A percentile compares a stretch with the other conserved stretches of the same genome.
Conservation (phyloP, 2,888 invertebrate genomes). For the Eupeodes latifasciatus region DNA sequence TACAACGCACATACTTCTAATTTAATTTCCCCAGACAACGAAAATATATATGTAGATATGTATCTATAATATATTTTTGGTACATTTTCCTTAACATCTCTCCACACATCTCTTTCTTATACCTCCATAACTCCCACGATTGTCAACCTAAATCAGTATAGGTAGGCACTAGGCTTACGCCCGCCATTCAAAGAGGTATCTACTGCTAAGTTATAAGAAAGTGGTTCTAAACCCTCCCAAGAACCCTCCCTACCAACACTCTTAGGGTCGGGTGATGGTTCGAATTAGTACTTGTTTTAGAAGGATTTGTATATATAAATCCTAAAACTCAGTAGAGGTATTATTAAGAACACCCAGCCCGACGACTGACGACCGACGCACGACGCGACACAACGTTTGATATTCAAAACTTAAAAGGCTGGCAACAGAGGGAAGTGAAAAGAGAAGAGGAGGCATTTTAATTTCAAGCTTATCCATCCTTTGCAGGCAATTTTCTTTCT, state of each 20-base stretch:
- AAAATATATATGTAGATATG: conserved; percentile 4
- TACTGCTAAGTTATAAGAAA: background rate
- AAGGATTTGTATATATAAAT: conserved; percentile 60
- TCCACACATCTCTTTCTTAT: background rate
- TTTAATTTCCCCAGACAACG: conserved; percentile 74
- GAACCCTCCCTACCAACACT: background rate
- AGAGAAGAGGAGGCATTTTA: conserved; percentile 26
- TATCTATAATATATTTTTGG: conserved; percentile 59
- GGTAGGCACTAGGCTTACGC: background rate
- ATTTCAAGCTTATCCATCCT: conserved; percentile 65
- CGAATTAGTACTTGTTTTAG: conserved; percentile 53
- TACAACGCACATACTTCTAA: conserved; percentile 65
- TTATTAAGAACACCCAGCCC: conserved; percentile 7
- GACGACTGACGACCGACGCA: background rate
- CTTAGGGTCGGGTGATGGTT: conserved; percentile 9
- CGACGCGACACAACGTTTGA: conserved; percentile 32
- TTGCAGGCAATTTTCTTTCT: conserved; percentile 63
- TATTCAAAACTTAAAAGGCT: conserved; percentile 9
- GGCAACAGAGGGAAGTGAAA: background rate
- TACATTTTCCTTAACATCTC: conserved; percentile 54
- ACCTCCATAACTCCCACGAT: background rate
- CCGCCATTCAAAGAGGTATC: background rate
- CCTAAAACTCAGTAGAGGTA: conserved; percentile 14
- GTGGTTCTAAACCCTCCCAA: background rate
- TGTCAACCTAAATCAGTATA: conserved; percentile 56